Percentiles rank a stretch among this genome's conserved stretches.
Conservation (phyloP, 2,113 vertebrate genomes). For the Colossoma macropomum region DNA sequence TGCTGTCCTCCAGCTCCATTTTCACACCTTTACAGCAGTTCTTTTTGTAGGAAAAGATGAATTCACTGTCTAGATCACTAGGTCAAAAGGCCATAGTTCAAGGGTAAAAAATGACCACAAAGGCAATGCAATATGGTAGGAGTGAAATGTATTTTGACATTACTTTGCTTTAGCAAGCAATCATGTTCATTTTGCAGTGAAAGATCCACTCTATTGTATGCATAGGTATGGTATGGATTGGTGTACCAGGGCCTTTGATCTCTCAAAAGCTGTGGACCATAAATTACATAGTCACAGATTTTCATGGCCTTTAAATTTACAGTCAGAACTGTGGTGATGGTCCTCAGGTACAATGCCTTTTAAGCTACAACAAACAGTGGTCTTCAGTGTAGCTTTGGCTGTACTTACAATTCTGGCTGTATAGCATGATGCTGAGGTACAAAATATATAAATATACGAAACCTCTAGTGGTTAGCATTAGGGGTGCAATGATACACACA, state of each 20-base stretch:
- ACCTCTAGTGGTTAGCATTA: too few species aligned
- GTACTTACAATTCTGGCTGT: background rate
- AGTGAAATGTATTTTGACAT: conserved; percentile 1
- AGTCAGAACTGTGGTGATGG: too few species aligned
- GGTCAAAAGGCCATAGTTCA: conserved; percentile 25
- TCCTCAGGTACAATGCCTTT: too few species aligned
- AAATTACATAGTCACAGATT: background rate
- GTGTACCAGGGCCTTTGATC: background rate
- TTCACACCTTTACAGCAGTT: background rate
- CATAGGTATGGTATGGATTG: background rate
- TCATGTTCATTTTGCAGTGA: background rate
- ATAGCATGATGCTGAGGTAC: background rate
- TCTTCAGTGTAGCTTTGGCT: background rate
- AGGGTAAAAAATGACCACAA: background rate
- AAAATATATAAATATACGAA: too few species aligned
- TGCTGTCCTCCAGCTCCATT: background rate
- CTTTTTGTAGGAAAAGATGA: background rate
- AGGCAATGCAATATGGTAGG: background rate
- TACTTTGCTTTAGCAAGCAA: background rate
- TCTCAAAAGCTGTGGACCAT: background rate
- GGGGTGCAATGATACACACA: too few species aligned
- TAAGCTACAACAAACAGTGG: background rate
- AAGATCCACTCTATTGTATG: background rate
- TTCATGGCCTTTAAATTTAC: too few species aligned
- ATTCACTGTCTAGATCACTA: background rate